Percentiles rank a stretch among this genome's conserved stretches.
Evolutionary conservation across 2,113 vertebrate genomes (phyloP).

Genomic region (Excalfactoria chinensis): DNA sequence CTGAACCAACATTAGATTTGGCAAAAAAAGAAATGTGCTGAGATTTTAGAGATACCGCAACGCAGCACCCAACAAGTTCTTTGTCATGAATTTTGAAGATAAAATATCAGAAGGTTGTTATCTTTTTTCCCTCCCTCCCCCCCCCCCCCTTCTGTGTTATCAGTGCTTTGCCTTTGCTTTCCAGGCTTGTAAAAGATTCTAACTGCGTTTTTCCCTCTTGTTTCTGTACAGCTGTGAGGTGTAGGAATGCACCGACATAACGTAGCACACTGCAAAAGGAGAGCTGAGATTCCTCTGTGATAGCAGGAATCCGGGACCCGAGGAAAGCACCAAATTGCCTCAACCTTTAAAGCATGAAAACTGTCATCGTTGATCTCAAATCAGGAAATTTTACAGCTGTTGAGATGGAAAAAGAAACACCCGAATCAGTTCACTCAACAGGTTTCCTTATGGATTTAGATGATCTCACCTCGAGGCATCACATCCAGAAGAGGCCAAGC

Average conservation of each 20-base stretch:
- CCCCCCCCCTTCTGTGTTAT: neutral
- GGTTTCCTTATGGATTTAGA: neutral
- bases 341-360: neutral
- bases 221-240: neutral
- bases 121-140: neutral
- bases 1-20: neutral
- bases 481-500: neutral
- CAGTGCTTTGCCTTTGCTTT: neutral
- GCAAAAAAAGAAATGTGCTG: neutral
- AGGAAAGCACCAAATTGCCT: neutral
- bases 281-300: neutral
- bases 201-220: neutral
- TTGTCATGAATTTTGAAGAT: neutral
- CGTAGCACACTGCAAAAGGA: neutral
- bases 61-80: neutral
- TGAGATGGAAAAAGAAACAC: neutral
- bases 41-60: neutral
- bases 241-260: neutral
- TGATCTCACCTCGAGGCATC: neutral
- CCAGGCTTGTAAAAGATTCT: neutral
- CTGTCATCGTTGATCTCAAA: neutral
- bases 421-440: neutral
- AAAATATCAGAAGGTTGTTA: neutral
- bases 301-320: neutral
- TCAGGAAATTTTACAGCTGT: neutral